Evolutionary conservation across 2,888 invertebrate species (phyloP).

Genomic region (Vesta saturnalis): DNA sequence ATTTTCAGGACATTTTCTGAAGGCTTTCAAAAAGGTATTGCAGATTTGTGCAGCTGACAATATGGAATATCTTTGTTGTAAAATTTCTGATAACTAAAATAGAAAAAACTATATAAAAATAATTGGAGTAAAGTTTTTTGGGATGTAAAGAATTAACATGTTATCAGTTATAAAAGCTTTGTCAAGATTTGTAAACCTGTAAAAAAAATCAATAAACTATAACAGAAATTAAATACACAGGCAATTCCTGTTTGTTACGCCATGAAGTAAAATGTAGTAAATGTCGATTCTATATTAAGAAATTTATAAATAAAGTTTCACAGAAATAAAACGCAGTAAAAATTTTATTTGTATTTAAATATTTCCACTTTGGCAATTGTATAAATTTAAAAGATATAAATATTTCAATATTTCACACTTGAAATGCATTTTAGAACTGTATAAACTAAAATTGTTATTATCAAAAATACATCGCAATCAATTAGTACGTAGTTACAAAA

Average conservation of each 20-base stretch:
- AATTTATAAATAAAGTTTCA: neutral
- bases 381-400: neutral
- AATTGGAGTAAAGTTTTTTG: neutral
- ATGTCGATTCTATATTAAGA: constrained; percentile 1
- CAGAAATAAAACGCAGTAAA: neutral
- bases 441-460: no score
- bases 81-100: constrained; percentile 64
- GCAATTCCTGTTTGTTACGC: neutral
- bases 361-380: neutral
- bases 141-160: neutral
- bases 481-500: constrained; percentile 6
- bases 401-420: neutral
- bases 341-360: neutral
- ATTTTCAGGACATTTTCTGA: constrained; percentile 85
- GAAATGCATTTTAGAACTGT: neutral
- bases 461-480: neutral
- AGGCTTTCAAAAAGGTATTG: constrained; percentile 75
- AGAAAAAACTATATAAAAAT: neutral
- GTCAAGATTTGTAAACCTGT: no score
- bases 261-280: neutral
- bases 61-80: constrained; percentile 73
- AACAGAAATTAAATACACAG: neutral
- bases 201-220: no score
- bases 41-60: constrained; percentile 72
- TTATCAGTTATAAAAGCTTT: neutral